phyloP scores from a whole-genome alignment of 2,113 vertebrate genomes.

The Stegastes partitus region DNA sequence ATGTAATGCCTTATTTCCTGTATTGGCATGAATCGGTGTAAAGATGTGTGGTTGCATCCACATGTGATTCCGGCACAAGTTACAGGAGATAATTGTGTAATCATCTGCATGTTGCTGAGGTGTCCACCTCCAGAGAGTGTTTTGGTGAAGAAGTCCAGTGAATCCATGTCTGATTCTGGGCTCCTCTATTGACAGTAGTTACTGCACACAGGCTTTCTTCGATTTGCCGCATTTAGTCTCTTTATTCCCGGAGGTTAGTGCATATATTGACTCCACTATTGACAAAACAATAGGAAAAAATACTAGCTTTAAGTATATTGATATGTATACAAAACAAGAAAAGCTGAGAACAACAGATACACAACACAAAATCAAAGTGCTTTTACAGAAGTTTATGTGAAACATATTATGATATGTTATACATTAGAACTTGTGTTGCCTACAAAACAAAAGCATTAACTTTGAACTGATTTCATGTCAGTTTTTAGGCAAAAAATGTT shows the following conservation, averaged over 20 bases:
- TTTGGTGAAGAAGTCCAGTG: constrained; percentile 48
- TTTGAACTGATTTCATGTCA: constrained; percentile 37
- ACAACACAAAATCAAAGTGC: constrained; percentile 55
- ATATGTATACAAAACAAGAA: constrained; percentile 63
- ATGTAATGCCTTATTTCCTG: constrained; percentile 18
- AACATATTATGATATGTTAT: constrained; percentile 35
- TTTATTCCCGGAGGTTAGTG: constrained; percentile 67
- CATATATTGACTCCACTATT: constrained; percentile 82
- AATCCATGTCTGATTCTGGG: constrained; percentile 54
- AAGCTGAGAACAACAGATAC: constrained; percentile 47
- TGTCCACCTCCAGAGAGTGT: constrained; percentile 57
- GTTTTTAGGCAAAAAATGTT: neutral
- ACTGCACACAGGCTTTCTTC: constrained; percentile 59
- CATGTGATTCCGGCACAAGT: constrained; percentile 12
- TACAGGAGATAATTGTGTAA: constrained; percentile 29
- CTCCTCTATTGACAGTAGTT: constrained; percentile 72
- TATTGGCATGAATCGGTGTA: constrained; percentile 29
- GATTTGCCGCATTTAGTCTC: constrained; percentile 71
- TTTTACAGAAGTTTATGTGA: constrained; percentile 44
- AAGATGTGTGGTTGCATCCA: constrained; percentile 27
- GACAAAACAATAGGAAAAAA: constrained; percentile 83
- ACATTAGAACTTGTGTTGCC: constrained; percentile 17
- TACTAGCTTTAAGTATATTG: constrained; percentile 68
- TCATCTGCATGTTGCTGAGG: constrained; percentile 50
- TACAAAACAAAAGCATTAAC: constrained; percentile 4